A percentile compares a stretch with the other conserved stretches of the same genome.
Conservation (phyloP, 2,113 vertebrate genomes). For the Indicator maculatus region DNA sequence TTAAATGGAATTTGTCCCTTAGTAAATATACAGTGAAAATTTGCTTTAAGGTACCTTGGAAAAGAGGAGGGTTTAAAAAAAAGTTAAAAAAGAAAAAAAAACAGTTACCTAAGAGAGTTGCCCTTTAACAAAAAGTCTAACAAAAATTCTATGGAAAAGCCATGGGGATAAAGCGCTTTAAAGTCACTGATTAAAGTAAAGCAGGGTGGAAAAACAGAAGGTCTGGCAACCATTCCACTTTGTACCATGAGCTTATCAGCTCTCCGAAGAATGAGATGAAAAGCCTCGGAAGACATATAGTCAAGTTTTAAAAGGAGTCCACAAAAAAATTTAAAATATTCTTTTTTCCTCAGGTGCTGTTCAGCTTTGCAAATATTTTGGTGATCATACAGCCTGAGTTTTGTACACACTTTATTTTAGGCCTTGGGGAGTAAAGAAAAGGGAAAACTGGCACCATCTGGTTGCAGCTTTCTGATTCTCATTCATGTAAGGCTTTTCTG, state of each 20-base stretch:
- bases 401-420: neutral
- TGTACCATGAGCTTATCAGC: neutral
- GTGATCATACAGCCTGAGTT: neutral
- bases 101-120: neutral
- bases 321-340: neutral
- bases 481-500: neutral
- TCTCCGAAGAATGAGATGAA: neutral
- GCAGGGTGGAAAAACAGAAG: neutral
- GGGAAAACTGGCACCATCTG: neutral
- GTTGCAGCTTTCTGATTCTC: neutral
- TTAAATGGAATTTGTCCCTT: neutral
- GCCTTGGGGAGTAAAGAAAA: neutral
- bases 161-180: neutral
- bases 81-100: neutral
- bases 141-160: neutral
- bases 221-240: neutral
- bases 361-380: neutral
- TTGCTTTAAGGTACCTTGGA: neutral
- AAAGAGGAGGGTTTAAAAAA: neutral
- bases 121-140: conserved; percentile 3
- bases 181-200: neutral
- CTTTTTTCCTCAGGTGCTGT: neutral
- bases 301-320: neutral
- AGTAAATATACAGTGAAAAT: neutral
- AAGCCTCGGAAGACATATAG: neutral